These are phyloP conservation scores for Ectemnius continuus DNA, from an alignment of 2,888 invertebrate species.

Conservation along the genomic window DNA sequence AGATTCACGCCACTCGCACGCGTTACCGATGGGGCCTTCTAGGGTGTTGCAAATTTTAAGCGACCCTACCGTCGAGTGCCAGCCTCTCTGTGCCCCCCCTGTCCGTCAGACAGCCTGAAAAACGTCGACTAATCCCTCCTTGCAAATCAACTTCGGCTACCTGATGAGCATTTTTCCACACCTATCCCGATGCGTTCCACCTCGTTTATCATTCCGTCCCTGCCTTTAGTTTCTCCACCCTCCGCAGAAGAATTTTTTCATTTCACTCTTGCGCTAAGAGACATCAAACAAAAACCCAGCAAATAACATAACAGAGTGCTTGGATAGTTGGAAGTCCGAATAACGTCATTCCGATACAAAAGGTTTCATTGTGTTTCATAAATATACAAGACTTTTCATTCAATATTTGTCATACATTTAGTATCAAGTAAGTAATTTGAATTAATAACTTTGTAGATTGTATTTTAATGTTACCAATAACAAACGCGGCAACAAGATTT, in stretches of 20 bases:
- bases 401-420: too few species aligned
- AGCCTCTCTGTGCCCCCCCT: slow-evolving; percentile 34
- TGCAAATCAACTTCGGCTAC: slow-evolving; percentile 46
- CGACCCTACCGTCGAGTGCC: slow-evolving; percentile 6
- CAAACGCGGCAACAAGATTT: too few species aligned
- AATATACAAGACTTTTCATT: too few species aligned
- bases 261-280: slow-evolving; percentile 15
- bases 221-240: slow-evolving; percentile 52
- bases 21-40: slow-evolving; percentile 24
- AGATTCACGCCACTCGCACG: slow-evolving; percentile 33
- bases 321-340: too few species aligned
- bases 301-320: too few species aligned
- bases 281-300: too few species aligned
- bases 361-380: too few species aligned
- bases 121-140: slow-evolving; percentile 55
- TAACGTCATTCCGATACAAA: too few species aligned
- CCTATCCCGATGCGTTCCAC: slow-evolving; percentile 33
- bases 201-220: slow-evolving; percentile 57
- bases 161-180: slow-evolving; percentile 51
- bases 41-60: slow-evolving; percentile 43
- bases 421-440: too few species aligned
- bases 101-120: slow-evolving; percentile 56
- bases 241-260: slow-evolving; percentile 59
- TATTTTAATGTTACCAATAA: too few species aligned
- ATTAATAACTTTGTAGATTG: too few species aligned